phyloP scores from a whole-genome alignment of 2,888 invertebrate species.

The Nyleta sp. region DNA sequence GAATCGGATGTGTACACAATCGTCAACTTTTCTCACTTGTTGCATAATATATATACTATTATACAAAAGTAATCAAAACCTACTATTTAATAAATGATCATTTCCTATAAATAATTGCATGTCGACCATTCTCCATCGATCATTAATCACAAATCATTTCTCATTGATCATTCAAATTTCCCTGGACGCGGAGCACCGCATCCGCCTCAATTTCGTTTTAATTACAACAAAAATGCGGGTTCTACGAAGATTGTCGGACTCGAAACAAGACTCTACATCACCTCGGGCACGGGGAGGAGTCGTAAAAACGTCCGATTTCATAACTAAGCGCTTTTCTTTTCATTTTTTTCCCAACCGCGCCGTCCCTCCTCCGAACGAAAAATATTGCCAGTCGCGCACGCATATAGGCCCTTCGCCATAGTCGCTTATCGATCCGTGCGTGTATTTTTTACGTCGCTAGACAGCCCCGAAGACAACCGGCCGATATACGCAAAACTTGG shows the following conservation, averaged over 20 bases:
- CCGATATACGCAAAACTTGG: conserved; percentile 24
- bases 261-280: conserved; percentile 8
- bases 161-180: too few species aligned
- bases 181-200: too few species aligned
- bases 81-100: too few species aligned
- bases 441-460: conserved; percentile 59
- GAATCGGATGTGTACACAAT: too few species aligned
- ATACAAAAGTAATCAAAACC: too few species aligned
- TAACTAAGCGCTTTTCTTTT: conserved; percentile 53
- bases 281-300: conserved; percentile 18
- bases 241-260: not conserved
- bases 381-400: conserved; percentile 55
- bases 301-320: conserved; percentile 60
- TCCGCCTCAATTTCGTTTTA: not conserved
- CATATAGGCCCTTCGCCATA: conserved; percentile 42
- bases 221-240: not conserved
- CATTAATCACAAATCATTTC: too few species aligned
- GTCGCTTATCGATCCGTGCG: conserved; percentile 61
- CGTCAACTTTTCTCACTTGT: too few species aligned
- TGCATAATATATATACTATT: too few species aligned
- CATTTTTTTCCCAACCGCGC: conserved; percentile 19
- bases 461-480: conserved; percentile 49
- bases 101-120: too few species aligned
- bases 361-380: conserved; percentile 42
- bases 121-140: too few species aligned